A percentile compares a stretch with the other conserved stretches of the same genome.
phyloP scores from a whole-genome alignment of 2,888 invertebrate genomes.

The Melanophora roralis region DNA sequence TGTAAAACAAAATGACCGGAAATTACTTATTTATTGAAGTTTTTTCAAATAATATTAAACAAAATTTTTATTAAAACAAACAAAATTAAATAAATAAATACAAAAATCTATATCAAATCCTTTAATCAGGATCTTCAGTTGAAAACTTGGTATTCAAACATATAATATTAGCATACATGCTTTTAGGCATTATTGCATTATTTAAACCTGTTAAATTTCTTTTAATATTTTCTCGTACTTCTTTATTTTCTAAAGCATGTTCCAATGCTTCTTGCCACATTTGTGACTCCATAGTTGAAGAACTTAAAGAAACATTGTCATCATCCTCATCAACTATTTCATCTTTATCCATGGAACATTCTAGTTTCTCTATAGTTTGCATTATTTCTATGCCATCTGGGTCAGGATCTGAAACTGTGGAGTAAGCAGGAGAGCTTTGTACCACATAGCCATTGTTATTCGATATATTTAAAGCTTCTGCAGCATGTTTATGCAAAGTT shows the following conservation, averaged over 20 bases:
- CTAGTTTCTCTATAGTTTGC: conserved; percentile 45
- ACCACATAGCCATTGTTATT: not conserved
- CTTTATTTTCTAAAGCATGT: conserved; percentile 36
- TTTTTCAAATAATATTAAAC: too few relatives aligned
- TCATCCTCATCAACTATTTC: conserved; percentile 32
- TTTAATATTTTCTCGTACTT: conserved; percentile 32
- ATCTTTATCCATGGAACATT: conserved; percentile 2
- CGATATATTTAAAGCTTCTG: conserved; percentile 47
- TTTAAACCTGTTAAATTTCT: conserved; percentile 33
- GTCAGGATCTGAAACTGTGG: conserved; percentile 59
- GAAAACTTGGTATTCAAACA: conserved; percentile 4
- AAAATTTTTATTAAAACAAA: not conserved
- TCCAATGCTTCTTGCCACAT: conserved; percentile 53
- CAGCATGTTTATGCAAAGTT: conserved; percentile 62
- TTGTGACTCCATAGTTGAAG: conserved; percentile 33
- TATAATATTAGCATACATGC: too few relatives aligned
- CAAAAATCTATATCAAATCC: not conserved
- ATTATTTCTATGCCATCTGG: conserved; percentile 64
- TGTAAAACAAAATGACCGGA: too few relatives aligned
- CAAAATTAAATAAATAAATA: not conserved
- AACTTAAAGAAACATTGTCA: not conserved
- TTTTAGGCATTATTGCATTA: conserved; percentile 37
- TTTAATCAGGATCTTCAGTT: conserved; percentile 21
- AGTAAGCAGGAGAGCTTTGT: conserved; percentile 49
- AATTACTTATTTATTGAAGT: too few relatives aligned